phyloP scores from a whole-genome alignment of 1,140 invertebrate genomes.

The Leptinotarsa lineolata region DNA sequence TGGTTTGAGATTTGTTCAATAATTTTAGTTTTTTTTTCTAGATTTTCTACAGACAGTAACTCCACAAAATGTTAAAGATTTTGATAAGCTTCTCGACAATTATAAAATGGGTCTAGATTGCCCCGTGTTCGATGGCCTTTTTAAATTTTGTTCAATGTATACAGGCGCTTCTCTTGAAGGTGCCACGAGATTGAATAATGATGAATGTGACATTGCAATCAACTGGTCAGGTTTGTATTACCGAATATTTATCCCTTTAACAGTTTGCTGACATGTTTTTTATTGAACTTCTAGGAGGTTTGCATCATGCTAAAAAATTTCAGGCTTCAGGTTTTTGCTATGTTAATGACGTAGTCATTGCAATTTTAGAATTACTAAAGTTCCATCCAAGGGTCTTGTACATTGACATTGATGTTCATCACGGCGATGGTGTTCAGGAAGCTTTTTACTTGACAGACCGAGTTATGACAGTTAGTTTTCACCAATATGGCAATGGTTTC shows the following conservation, averaged over 20 bases:
- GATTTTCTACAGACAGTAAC: constrained; percentile 95
- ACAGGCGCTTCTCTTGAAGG: constrained; percentile 94
- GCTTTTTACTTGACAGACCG: constrained; percentile 98
- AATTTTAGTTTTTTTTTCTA: constrained; percentile 33
- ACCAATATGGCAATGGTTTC: constrained; percentile 98
- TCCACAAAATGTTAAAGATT: constrained; percentile 92
- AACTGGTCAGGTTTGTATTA: constrained; percentile 94
- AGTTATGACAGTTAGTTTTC: constrained; percentile 99
- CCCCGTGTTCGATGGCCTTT: constrained; percentile 97
- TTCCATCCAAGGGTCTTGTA: constrained; percentile 96
- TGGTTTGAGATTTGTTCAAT: no score
- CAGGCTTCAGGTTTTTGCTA: constrained; percentile 97
- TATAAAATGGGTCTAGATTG: constrained; percentile 99
- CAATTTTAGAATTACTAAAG: constrained; percentile 94
- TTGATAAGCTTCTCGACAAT: constrained; percentile 88
- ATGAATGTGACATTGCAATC: constrained; percentile 94
- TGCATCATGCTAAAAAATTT: constrained; percentile 99
- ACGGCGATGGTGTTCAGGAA: constrained; percentile 99
- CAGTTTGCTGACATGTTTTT: no score
- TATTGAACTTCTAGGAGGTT: constrained; percentile 71
- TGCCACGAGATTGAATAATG: constrained; percentile 93
- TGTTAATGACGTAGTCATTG: constrained; percentile 98
- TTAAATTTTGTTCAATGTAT: constrained; percentile 98
- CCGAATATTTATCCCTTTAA: constrained; percentile 45
- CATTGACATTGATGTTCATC: constrained; percentile 99